Base-by-base conservation (phyloP, 1,140 invertebrate genomes). In the Apis cerana region DNA sequence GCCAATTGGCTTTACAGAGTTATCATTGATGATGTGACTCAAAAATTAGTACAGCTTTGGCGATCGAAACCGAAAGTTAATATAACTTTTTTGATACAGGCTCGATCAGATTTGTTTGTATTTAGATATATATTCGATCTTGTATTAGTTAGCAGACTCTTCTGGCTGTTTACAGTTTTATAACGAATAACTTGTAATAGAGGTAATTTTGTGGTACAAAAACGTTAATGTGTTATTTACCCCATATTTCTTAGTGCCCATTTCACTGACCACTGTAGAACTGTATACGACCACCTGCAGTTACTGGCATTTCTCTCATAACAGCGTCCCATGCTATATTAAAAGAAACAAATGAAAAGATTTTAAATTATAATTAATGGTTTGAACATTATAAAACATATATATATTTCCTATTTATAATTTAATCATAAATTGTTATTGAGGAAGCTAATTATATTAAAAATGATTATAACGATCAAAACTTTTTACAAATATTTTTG, bases 211-310 rank as follows among this genome's bases (percentile, higher is more conserved):
- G 76, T 67, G 62, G 61, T 84, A 87, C 69, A 88, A 87, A 89
- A 90, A 84, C 77, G 79, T 82, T 86, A 76, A 85, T 85, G 68
- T 67, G 21, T 84, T 80, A 76, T 86, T 87, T 72, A 82, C 67
- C 58, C 52, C 48, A 43, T 56, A 23, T 33, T 62, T 56, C 27
- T 77, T 54, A 75, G 50, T 68, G 65, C 23, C 88, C 83, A 75
- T 91, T 89, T 94, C 93, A 94, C 90, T 94, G 92, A 85, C 91
- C 93, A 89, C 89, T 93, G 76, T 94, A 94, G 82, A 93, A 94
- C 83, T 93, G 92, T 70, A 93, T 89, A 76, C 92, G 90, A 61
- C 93, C 92, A 43, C 78, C 88, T 50, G 91, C 82, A 61, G 90
- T 91, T 50, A 89, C 88, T 62, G 91, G 91, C 80, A 92, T 93